Conservation (phyloP, 2,797 vertebrate genomes). For the Mus caroli region DNA sequence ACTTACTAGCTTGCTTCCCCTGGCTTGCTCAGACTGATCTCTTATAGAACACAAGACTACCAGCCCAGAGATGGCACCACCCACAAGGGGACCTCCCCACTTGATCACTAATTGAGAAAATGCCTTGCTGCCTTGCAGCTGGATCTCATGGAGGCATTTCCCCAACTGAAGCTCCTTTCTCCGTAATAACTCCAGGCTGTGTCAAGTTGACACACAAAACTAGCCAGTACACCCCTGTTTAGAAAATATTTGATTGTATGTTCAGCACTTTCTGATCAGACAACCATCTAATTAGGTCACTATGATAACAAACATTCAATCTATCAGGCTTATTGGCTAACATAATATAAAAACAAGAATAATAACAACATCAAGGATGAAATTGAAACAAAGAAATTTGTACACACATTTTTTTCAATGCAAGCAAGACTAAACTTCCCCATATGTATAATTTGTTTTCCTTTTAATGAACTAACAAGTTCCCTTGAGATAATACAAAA, state of each 20-base stretch:
- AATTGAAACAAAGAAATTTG: slow-evolving; percentile 14
- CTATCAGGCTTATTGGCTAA: background rate
- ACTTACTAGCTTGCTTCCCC: too few species aligned
- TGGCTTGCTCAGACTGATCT: too few species aligned
- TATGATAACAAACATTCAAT: slow-evolving; percentile 46
- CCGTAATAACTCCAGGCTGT: too few species aligned
- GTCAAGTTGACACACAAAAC: too few species aligned
- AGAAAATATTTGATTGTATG: background rate
- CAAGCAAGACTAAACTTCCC: slow-evolving; percentile 38
- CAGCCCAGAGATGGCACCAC: too few species aligned
- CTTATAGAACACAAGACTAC: too few species aligned
- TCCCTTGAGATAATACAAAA: slow-evolving; percentile 30
- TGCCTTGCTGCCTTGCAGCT: too few species aligned
- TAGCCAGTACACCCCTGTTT: background rate
- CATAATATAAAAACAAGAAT: slow-evolving; percentile 13
- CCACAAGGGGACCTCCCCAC: too few species aligned
- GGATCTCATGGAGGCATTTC: too few species aligned
- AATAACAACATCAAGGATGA: slow-evolving; percentile 2
- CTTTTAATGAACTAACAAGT: slow-evolving; percentile 57
- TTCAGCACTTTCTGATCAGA: slow-evolving; percentile 27
- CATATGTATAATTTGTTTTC: background rate
- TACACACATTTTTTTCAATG: background rate
- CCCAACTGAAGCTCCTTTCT: too few species aligned
- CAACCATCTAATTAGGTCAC: slow-evolving; percentile 10
- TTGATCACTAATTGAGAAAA: too few species aligned